These are phyloP conservation scores for Eolophus roseicapilla DNA, from an alignment of 2,113 vertebrate species.

Conservation along the genomic window DNA sequence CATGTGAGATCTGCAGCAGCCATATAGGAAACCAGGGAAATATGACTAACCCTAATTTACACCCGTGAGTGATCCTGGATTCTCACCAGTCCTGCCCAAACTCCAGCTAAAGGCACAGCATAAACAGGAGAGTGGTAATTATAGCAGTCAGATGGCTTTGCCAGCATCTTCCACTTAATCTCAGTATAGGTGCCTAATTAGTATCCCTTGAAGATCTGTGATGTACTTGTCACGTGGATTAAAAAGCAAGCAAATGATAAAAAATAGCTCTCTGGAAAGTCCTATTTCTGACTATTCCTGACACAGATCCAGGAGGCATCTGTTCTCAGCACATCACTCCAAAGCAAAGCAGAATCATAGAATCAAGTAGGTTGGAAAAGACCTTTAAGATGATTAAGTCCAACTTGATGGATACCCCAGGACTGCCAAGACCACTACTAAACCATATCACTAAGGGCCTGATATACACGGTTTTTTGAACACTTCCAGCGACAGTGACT, in stretches of 20 bases:
- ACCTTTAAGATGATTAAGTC: not conserved
- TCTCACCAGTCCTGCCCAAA: slow-evolving; percentile 13
- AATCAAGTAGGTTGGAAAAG: not conserved
- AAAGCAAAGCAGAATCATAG: not conserved
- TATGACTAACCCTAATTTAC: not conserved
- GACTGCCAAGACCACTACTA: not conserved
- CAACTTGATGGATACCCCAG: not conserved
- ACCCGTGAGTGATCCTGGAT: not conserved
- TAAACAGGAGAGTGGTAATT: slow-evolving; percentile 26
- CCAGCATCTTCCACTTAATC: slow-evolving; percentile 25
- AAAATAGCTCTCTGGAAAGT: not conserved
- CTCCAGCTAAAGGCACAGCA: not conserved
- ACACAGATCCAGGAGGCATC: not conserved
- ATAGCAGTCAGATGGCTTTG: slow-evolving; percentile 16
- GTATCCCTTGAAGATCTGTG: not conserved
- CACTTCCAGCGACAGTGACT: not conserved
- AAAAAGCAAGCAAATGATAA: slow-evolving; percentile 16
- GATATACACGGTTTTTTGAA: not conserved
- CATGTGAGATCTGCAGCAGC: not conserved
- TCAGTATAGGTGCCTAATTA: slow-evolving; percentile 24
- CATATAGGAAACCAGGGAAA: not conserved
- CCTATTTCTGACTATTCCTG: not conserved
- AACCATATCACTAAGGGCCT: not conserved
- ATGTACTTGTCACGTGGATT: slow-evolving; percentile 16
- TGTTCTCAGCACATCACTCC: not conserved